Base-by-base conservation (phyloP, 30 jellyfish, hydroid and myxozoan genomes). In the Cassiopea xamachana region DNA sequence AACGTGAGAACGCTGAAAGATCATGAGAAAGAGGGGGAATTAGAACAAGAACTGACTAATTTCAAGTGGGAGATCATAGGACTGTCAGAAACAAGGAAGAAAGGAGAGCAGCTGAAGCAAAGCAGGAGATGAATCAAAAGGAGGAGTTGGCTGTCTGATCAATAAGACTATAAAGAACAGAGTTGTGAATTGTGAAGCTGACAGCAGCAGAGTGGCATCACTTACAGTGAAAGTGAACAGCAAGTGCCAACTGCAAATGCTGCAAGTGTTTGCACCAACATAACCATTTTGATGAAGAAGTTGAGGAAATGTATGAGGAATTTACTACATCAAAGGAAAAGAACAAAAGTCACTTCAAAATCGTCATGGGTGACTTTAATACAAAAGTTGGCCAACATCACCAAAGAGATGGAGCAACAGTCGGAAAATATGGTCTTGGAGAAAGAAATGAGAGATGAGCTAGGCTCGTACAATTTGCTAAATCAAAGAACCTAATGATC, bases 251-350 rank as follows among this genome's bases (percentile, higher is more conserved):
- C 85, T 87, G 60, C 82, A 87, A 76, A 55, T 87, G 83, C 27
- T 77, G 8, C 84, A 75, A 69, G 90, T 64, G 58, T 87, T 59
- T 87, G 90, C 93, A 85, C 67, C 93, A 50, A 75, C 93, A 46
- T 18, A 87, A 90, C 84, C 94, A 87, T 90, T 49, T 15, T 12
- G 94, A 87, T 59, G 93, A 74, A 72, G 93, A 85, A 50, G 89
- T 74, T 48, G 93, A 85, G 1, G 93, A 85, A 73, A 17, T 87
- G 75, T 87, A 87, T 61, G 92, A 87, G 14, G 90, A 77, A 60
- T 45, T 62, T n/a, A 91, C 83, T n/a, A 76, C 45, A 45, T 6
- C 73, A 6, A 73, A 72, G 70, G 87, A 75, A 27, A 73, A 72
- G 81, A 85, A 75, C 68, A 72, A 85, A 67, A 75, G 88, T 43